Percentiles rank a stretch among this genome's conserved stretches.
These are phyloP conservation scores for Neolamprologus ventralis DNA, from an alignment of 2,113 vertebrate species.

Conservation along the genomic window DNA sequence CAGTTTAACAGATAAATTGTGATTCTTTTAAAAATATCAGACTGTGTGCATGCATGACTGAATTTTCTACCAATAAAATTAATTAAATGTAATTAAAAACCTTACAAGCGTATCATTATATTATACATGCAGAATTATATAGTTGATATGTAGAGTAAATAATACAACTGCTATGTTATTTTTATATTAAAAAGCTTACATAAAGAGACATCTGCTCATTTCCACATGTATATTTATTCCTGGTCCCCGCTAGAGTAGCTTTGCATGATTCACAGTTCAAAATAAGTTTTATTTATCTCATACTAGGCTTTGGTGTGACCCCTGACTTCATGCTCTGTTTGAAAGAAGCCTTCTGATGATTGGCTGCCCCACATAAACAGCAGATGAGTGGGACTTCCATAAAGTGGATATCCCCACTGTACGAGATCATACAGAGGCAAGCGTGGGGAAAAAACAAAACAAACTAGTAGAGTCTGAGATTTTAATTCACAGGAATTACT, in stretches of 20 bases:
- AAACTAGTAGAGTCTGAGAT: background rate
- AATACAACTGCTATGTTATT: background rate
- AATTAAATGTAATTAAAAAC: too few species aligned
- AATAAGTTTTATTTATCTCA: background rate
- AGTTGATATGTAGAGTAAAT: background rate
- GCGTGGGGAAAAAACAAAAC: background rate
- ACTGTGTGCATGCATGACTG: background rate
- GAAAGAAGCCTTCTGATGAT: background rate
- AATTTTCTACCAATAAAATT: background rate
- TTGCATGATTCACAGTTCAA: background rate
- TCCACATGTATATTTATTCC: background rate
- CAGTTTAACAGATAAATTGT: background rate
- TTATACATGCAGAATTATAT: background rate
- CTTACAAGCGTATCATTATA: rapidly evolving
- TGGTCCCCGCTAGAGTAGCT: rapidly evolving
- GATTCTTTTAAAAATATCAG: background rate
- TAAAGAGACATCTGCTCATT: background rate
- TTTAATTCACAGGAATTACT: background rate
- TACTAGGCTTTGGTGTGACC: background rate
- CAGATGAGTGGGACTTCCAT: background rate
- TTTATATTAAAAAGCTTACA: background rate
- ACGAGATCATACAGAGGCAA: background rate
- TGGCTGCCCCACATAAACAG: background rate
- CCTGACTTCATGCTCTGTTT: background rate
- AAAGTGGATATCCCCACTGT: background rate